Conservation (phyloP, 2,113 vertebrate species). For the Corvus hawaiiensis region DNA sequence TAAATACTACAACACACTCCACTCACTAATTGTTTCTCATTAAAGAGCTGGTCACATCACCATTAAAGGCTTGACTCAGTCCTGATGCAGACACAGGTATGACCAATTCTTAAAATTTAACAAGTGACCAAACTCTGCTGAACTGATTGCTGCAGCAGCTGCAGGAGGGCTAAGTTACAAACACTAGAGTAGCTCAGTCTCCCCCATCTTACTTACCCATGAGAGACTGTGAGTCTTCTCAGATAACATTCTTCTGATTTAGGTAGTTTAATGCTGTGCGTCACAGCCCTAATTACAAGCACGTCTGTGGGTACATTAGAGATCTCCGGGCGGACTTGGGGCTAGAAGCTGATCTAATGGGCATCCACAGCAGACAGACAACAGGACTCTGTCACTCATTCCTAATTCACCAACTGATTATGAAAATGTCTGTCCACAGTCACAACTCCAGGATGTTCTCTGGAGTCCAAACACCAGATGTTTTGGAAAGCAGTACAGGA, state of each 20-base stretch:
- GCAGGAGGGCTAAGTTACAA: background rate
- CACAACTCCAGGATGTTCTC: background rate
- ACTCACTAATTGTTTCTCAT: background rate
- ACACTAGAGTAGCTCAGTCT: background rate
- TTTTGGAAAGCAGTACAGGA: background rate
- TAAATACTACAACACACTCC: background rate
- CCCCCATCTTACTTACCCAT: background rate
- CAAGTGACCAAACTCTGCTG: background rate
- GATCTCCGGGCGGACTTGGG: background rate
- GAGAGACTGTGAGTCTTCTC: background rate
- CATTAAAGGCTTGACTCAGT: background rate
- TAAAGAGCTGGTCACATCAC: background rate
- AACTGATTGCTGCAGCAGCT: background rate
- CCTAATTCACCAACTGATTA: background rate
- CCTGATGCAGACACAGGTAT: background rate
- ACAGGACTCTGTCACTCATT: background rate
- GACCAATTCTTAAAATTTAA: background rate
- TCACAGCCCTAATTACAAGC: background rate
- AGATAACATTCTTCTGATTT: background rate
- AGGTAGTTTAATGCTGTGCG: background rate
- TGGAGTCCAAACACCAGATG: constrained; percentile 16
- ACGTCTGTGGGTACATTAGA: background rate
- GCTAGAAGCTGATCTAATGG: background rate
- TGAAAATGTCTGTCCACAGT: background rate
- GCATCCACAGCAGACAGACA: background rate